Base-by-base conservation (phyloP, 1,140 invertebrate species). In the Babylonia areolata region DNA sequence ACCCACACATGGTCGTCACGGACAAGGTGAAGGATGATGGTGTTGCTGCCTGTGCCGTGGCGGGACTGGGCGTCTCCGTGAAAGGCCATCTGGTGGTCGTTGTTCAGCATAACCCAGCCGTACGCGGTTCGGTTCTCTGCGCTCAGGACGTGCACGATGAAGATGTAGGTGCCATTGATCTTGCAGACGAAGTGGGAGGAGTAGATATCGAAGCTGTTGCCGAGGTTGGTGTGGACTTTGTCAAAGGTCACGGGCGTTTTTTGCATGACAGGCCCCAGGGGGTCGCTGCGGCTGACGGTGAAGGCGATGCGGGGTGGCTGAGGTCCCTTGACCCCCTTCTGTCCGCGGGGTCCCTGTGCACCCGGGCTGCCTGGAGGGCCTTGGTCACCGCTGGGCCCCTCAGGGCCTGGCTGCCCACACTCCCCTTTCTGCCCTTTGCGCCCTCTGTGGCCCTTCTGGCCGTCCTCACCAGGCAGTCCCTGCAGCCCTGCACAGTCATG, bases 31-130 rank as follows among this genome's bases (percentile, higher is more conserved):
- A 93, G 87, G 78, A 94, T 93, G 31, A 94, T 87, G 1, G 93
- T 93, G 87, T 94, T 94, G 87, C 93, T 93, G 73, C 93, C 93
- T 23, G 93, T 92, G 3, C 93, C 93, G 71, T 92, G 93, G 23
- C 93, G 93, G 0, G 93, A 90, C 5, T 92, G 87, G 3, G 91
- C 91, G 77, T 94, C 93, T 1, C 93, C 93, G 54, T 93, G 93
- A 73, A 94, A 91, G 3, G 94, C 93, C 71, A 93, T 82, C 81
- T 92, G 88, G 79, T 93, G 93, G 35, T 93, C 88, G 39, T 92
- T 91, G 87, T 94, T 94, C n/a, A 93, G 83, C 93, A 94, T 94
- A 17, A 94, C 87, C 92, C 93, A 94, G 12, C 92, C 94, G 80
- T 92, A 93, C 3, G 93, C 93, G 78, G 94, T 92, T 23, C 87